Base-by-base conservation (phyloP, 2,888 invertebrate species). In the Cryptophagus acutangulus region DNA sequence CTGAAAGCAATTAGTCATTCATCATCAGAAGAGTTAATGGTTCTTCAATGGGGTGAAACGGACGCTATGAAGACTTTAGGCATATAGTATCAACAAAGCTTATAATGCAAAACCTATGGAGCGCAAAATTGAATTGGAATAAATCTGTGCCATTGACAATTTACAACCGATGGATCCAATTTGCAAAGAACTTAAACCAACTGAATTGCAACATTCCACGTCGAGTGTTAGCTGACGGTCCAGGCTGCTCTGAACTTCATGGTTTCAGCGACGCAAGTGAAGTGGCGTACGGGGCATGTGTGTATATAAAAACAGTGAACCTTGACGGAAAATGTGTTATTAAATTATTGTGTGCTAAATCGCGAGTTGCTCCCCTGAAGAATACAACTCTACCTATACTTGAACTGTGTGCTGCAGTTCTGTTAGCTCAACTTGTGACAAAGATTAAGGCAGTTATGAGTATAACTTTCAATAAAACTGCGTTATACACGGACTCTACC, bases 401-500 rank as follows among this genome's bases (percentile, higher is more conserved):
- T 4, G 57, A 61, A 44, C 40, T 58, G 12, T 56, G 48, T 28
- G 57, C 41, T 2, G 55, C 55, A 1, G 14, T 53, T 10, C 26
- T 53, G 30, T 38, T 57, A 4, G 40, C 51, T 0, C 40, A 44
- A 24, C 26, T 55, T 20, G 18, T 30, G 2, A 24, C 34, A 1
- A 34, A 38, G 13, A 34, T 50, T 8, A 30, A n/a, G 14, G 2
- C 17, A 1, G 14, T 45, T 6, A 25, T 46, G n/a, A 33, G 36
- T 17, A 12, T 34, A 40, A 18, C 2, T 30, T 4, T 29, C 12
- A 12, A 10, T 29, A 29, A 29, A 1, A 38, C 29, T 2, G 16
- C 36, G 31, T 50, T 51, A 24, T 59, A 52, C 47, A 45, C 46
- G 4, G 57, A 60, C 36, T 56, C 55, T 1, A 49, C 45, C 0